Conservation (phyloP, 2,797 vertebrate genomes). For the Malacoctenus gilli region DNA sequence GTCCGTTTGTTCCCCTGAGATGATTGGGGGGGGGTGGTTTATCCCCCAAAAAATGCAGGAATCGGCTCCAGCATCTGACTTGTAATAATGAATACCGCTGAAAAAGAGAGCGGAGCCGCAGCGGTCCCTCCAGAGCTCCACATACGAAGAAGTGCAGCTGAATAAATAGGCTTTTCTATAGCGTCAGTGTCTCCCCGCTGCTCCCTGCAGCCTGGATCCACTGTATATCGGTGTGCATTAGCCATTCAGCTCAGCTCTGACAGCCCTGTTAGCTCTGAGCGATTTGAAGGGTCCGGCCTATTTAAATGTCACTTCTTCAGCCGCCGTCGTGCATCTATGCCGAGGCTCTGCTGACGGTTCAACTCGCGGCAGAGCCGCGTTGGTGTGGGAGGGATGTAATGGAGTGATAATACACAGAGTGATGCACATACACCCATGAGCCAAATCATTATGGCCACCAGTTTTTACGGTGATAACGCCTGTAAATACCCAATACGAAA, state of each 20-base stretch:
- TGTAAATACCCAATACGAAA: too few relatives aligned
- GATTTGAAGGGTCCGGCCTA: conserved; percentile 47
- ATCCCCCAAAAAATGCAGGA: too few relatives aligned
- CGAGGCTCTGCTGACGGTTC: conserved; percentile 22
- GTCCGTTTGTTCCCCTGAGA: too few relatives aligned
- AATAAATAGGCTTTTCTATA: conserved; percentile 55
- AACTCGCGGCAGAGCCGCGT: conserved; percentile 9
- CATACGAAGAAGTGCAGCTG: conserved; percentile 43
- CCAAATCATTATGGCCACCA: too few relatives aligned
- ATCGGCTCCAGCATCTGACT: too few relatives aligned
- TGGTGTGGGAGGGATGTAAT: conserved; percentile 6
- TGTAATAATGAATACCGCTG: too few relatives aligned
- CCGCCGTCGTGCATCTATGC: conserved; percentile 30
- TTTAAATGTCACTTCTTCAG: conserved; percentile 55
- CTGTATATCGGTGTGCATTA: conserved; percentile 27
- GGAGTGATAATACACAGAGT: background rate
- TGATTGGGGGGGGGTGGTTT: too few relatives aligned
- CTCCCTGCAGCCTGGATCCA: conserved; percentile 9
- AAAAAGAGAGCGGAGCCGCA: too few relatives aligned
- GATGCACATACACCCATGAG: too few relatives aligned
- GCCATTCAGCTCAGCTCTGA: conserved; percentile 62
- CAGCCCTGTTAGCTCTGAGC: conserved; percentile 51
- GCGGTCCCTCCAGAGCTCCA: conserved; percentile 27
- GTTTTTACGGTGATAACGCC: too few relatives aligned
- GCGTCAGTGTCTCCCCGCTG: conserved; percentile 30